A percentile compares a stretch with the other conserved stretches of the same genome.
phyloP scores from a whole-genome alignment of 2,888 invertebrate genomes.

The Dolichomitus sp. region DNA sequence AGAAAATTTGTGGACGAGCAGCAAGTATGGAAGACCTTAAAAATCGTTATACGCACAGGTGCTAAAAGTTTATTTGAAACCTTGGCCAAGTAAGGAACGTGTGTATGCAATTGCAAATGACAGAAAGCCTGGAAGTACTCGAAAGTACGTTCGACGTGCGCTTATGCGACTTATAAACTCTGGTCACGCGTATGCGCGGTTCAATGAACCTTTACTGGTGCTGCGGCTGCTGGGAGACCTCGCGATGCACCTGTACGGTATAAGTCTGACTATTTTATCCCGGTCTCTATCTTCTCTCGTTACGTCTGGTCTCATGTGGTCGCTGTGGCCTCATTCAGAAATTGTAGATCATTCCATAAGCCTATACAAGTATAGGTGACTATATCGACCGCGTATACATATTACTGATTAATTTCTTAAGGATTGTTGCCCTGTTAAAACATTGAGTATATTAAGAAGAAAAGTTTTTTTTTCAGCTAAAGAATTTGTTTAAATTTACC shows the following conservation, averaged over 20 bases:
- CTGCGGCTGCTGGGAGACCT: constrained; percentile 34
- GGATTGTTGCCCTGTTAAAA: no score
- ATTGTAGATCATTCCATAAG: not conserved
- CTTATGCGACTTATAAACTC: constrained; percentile 16
- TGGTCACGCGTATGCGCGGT: constrained; percentile 47
- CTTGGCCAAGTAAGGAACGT: constrained; percentile 40
- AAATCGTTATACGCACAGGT: not conserved
- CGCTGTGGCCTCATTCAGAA: constrained; percentile 7
- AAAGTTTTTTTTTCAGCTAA: not conserved
- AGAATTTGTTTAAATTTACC: not conserved
- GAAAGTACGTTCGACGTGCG: constrained; percentile 52
- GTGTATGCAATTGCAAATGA: not conserved
- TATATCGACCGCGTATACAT: not conserved
- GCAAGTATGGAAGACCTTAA: not conserved
- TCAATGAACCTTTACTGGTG: constrained; percentile 63
- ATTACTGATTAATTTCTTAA: no score
- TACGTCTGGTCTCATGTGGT: constrained; percentile 49
- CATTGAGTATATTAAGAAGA: no score
- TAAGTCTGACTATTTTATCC: constrained; percentile 50
- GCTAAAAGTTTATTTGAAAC: constrained; percentile 21
- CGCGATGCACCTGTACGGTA: constrained; percentile 54
- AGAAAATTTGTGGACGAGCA: not conserved
- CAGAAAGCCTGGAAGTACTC: constrained; percentile 24
- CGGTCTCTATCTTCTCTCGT: constrained; percentile 59
- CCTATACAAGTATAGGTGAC: not conserved